These are phyloP conservation scores for Cerastis rubricosa DNA, from an alignment of 2,888 invertebrate species.

Conservation along the genomic window DNA sequence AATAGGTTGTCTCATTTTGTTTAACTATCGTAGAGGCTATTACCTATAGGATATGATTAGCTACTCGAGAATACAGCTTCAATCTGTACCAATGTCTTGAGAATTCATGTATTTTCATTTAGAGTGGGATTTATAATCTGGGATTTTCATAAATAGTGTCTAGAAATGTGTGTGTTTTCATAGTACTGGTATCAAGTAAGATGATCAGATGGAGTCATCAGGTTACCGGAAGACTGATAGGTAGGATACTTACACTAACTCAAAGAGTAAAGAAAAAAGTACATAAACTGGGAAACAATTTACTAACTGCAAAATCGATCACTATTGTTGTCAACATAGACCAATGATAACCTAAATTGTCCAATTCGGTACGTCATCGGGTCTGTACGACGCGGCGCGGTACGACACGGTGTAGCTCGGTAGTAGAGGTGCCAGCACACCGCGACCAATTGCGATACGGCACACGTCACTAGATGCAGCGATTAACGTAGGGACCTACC, in stretches of 20 bases:
- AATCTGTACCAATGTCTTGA: background rate
- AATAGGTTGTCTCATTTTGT: background rate
- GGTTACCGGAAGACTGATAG: background rate
- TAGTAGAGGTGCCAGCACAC: background rate
- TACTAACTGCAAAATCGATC: background rate
- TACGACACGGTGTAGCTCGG: background rate
- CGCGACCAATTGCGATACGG: conserved; percentile 35
- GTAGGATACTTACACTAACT: background rate
- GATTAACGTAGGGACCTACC: background rate
- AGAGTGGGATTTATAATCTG: too few relatives aligned
- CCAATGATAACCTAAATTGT: background rate
- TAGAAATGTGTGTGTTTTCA: too few relatives aligned
- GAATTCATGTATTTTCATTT: background rate
- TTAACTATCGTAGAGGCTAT: background rate
- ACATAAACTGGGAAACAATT: background rate
- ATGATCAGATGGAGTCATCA: background rate
- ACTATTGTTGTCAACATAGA: background rate
- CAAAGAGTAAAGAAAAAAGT: background rate
- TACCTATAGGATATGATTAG: background rate
- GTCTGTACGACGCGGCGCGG: background rate
- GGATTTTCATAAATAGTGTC: background rate
- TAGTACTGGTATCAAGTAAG: background rate
- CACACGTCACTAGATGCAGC: conserved; percentile 22
- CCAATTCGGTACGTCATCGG: background rate
- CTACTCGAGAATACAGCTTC: background rate